Base-by-base conservation (phyloP, 2,888 invertebrate genomes). In the Encarsia formosa region DNA sequence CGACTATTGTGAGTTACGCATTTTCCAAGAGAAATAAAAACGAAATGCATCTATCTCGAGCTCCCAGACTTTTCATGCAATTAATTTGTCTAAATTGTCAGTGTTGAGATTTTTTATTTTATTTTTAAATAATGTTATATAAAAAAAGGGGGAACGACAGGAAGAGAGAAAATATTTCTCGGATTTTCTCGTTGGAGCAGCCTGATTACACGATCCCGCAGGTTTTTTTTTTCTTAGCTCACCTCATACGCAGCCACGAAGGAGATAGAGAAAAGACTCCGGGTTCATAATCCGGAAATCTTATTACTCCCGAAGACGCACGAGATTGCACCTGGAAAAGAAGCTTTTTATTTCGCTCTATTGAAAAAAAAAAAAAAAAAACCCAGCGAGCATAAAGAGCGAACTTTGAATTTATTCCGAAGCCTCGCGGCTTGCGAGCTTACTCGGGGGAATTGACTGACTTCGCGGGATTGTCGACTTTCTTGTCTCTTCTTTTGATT, bases 211-310 rank as follows among this genome's bases (percentile, higher is more conserved):
- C 39, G 39, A 48, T 40, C 5, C 5, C 26, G 26, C 11, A 8
- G 26, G 26, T n/a, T n/a, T n/a, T n/a, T n/a, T n/a, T n/a, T n/a
- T n/a, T n/a, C n/a, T n/a, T n/a, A n/a, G n/a, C n/a, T n/a, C n/a
- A n/a, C n/a, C n/a, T n/a, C n/a, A n/a, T n/a, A n/a, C 26, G 26
- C 26, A 11, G 26, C 11, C 5, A 8, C 5, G 26, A 26, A 11
- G 26, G 26, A 26, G 26, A 26, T 5, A 26, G 26, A 26, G 26
- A 26, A 11, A 26, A 11, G 5, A 26, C 46, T 15, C 16, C 40
- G 5, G n/a, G 59, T 59, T 57, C 23, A 49, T 49, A 58, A 59
- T 58, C 52, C 47, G 58, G 59, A 52, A 59, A 62, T 59, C 59
- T 62, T 59, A 58, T 62, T 62, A 59, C 54, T 57, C 49, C 56